Evolutionary conservation across 2,797 vertebrate genomes (phyloP), one percentile per base, ranked within the genome.

Genomic region (Eleutherodactylus coqui): DNA sequence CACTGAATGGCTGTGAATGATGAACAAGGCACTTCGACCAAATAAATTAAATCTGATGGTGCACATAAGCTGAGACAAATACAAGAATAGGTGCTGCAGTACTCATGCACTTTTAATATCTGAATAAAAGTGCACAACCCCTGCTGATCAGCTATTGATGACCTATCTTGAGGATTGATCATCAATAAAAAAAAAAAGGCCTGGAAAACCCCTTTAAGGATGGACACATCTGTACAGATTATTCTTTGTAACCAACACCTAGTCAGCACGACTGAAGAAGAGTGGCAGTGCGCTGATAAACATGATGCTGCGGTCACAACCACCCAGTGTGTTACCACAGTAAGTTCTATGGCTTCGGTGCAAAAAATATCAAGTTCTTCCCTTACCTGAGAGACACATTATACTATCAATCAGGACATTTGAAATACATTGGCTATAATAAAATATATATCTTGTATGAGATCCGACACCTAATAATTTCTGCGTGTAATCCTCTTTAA

Each of bases 401-500:
- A 86, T 24, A 75, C 75, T 91, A 87, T 21, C 87, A 83, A 88
- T 86, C 60, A 89, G 83, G 83, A 49, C 83, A 21, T 29, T 2
- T 91, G 85, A 86, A 88, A 89, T 82, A 85, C 62, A 86, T 51
- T 84, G 58, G 69, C 21, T 85, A 76, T 53, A 88, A 62, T 88
- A 89, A 88, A 88, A 90, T 90, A 83, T 85, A 88, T 90, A 90
- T 92, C 87, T 72, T 72, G 69, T 62, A 38, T 89, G 90, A 91
- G 92, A 92, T 34, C 14, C 90, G 89, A 93, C 88, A 92, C 89
- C 86, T 45, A 62, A 76, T 75, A 72, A 89, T 86, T 85, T 89
- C 83, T 90, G 41, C 32, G 69, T 88, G 90, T 93, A 92, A 92
- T 93, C 89, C 84, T 90, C 88, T 88, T 81, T 75, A 83, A 89